phyloP scores from a whole-genome alignment of 2,888 invertebrate species.

The Tenthredo notha region DNA sequence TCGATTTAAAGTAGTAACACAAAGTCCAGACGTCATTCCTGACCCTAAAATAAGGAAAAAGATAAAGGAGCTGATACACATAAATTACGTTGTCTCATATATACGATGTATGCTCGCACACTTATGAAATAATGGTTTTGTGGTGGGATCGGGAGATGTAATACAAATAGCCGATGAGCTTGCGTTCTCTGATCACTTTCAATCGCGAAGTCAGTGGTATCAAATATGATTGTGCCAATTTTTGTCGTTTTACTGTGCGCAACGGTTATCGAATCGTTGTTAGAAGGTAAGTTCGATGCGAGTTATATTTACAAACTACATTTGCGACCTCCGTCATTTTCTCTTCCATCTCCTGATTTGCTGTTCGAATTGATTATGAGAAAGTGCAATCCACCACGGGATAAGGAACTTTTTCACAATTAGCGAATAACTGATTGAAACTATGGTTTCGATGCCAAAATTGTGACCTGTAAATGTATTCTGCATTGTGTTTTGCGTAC shows the following conservation, averaged over 20 bases:
- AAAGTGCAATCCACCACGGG: not conserved
- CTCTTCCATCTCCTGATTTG: not conserved
- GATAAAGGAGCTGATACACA: not conserved
- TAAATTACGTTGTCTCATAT: not conserved
- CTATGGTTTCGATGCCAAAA: not conserved
- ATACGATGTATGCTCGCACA: not conserved
- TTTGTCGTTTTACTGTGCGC: not conserved
- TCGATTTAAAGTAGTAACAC: not conserved
- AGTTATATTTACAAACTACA: not conserved
- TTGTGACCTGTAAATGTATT: not conserved
- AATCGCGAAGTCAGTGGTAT: not conserved
- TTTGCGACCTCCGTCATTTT: not conserved
- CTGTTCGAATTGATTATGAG: not conserved
- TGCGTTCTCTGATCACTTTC: not conserved
- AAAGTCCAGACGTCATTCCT: not conserved
- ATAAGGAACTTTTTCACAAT: not conserved
- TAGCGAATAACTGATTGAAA: not conserved
- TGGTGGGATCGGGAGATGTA: not conserved
- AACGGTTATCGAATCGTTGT: not conserved
- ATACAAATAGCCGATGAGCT: not conserved
- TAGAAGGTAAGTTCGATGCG: not conserved
- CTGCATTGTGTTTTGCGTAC: not conserved
- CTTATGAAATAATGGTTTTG: not conserved
- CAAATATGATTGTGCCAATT: not conserved
- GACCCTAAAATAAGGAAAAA: not conserved